Base-by-base conservation (phyloP, 1,140 invertebrate species). In the Pseudachorutes palmiensis region DNA sequence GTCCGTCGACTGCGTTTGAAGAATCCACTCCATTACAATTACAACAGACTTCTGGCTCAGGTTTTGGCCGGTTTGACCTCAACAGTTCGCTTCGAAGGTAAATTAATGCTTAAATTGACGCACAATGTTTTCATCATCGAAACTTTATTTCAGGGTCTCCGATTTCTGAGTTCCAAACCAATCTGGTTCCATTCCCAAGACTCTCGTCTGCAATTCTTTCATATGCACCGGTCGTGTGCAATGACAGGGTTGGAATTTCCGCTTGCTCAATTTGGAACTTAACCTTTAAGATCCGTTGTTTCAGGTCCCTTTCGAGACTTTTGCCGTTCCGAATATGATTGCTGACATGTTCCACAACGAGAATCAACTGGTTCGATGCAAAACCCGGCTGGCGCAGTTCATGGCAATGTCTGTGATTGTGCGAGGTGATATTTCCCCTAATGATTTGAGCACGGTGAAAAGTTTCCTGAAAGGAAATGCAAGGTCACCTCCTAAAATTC, bases 361-460 rank as follows among this genome's bases (percentile, higher is more conserved):
- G 1, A 73, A 73, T 60, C 61, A 75, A 22, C 67, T 77, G 74
- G 70, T 74, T 12, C 74, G 72, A 19, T 75, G 75, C 65, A 73
- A 77, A 57, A 76, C 76, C 0, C 66, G 72, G 1, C 61, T 74
- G 29, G 76, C 76, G 31, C 68, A 71, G 31, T 76, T 71, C 65
- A 69, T 75, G 24, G 60, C 66, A 22, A 22, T 30, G 9, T 28
- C 32, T 1, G 14, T 68, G 9, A 9, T 64, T 1, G 32, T 57
- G 32, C 60, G 66, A 19, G 66, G 66, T 1, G 66, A 68, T 48
- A 61, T 68, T 19, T 58, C 29, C 16, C 14, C 59, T 19, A 62
- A 62, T 29, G 66, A 67, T 33, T 26, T 67, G 2, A 65, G 28
- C 49, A 16, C 22, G 24, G 31, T 26, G 16, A 28, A 31, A 19